These are phyloP conservation scores for Ophioderma brevispina DNA, from an alignment of 35 echinoderm and acorn worm genomes.

Conservation along the genomic window DNA sequence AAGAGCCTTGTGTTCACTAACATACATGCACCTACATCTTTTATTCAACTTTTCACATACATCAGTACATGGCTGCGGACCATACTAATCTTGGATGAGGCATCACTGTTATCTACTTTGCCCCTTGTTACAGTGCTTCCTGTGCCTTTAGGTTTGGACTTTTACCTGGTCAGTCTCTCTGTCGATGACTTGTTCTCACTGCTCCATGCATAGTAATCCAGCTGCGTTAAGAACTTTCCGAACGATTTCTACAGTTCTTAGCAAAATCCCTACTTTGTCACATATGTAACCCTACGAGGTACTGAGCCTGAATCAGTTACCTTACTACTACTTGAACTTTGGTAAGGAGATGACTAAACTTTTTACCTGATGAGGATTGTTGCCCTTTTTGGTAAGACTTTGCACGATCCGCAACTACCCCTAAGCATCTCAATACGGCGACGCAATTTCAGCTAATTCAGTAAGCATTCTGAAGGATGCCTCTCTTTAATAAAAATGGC, in stretches of 20 bases:
- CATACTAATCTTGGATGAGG: background rate
- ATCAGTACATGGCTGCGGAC: background rate
- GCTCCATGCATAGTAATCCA: background rate
- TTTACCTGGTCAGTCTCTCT: background rate
- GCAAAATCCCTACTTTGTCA: constrained; percentile 29
- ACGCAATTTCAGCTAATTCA: constrained; percentile 38
- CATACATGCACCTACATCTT: constrained; percentile 37
- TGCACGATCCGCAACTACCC: background rate
- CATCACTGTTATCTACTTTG: background rate
- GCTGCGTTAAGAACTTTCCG: background rate
- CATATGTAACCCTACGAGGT: constrained; percentile 38
- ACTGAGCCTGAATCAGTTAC: too few species aligned
- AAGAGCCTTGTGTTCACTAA: background rate
- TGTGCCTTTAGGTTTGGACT: background rate
- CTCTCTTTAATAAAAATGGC: constrained; percentile 55
- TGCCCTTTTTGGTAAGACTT: background rate
- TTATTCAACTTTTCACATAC: background rate
- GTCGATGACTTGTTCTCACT: too few species aligned
- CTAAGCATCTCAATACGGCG: constrained; percentile 40
- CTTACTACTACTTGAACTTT: background rate
- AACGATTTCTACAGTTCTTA: constrained; percentile 19
- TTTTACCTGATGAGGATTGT: background rate
- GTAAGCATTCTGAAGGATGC: constrained; percentile 10
- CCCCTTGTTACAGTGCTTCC: background rate
- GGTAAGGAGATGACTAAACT: too few species aligned